Evolutionary conservation across 2,888 invertebrate genomes (phyloP), one percentile per base, ranked within the genome.

Genomic region (Lasioglossum figueresi): DNA sequence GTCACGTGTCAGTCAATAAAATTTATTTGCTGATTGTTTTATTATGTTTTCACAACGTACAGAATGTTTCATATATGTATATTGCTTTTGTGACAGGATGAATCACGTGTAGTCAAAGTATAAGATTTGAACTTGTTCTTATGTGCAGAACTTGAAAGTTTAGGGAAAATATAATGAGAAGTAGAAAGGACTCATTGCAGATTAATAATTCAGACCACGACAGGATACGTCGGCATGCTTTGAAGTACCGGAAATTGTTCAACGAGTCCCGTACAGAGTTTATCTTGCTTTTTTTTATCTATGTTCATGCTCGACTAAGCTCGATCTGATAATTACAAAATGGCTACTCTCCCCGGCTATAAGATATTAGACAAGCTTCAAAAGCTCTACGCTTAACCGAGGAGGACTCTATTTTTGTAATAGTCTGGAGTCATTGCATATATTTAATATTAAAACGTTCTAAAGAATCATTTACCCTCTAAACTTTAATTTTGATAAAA

Each of bases 311-410:
- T 37, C 68, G 68, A 68, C 37, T 68, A 68, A 68, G 37, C 68
- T 4, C 37, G 68, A 68, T 68, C 68, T 68, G 68, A 68, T 74
- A n/a, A 56, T 52, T 56, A 74, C 12, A 68, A 68, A 68, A 68
- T 68, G 68, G 68, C 68, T 68, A 37, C 37, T 34, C 4, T 37
- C 66, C 34, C 66, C 66, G 66, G 34, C 34, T 37, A 34, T 66
- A 66, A 23, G 66, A 37, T 66, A 66, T 34, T 10, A 34, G 34
- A 34, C 34, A 66, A 66, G 23, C 23, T 37, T 10, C 66, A 66
- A 66, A 66, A 23, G 10, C 16, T 16, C 16, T 23, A 37, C 66
- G 66, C 34, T 66, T 66, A 66, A 66, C 66, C 34, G 66, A 23
- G 34, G 66, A 68, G 31, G 10, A 68, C 10, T 66, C 0, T 12